Percentiles rank a stretch among this genome's conserved stretches.
These are phyloP conservation scores for Drosophila pseudotalamancana DNA, from an alignment of 2,888 invertebrate species.

Conservation along the genomic window DNA sequence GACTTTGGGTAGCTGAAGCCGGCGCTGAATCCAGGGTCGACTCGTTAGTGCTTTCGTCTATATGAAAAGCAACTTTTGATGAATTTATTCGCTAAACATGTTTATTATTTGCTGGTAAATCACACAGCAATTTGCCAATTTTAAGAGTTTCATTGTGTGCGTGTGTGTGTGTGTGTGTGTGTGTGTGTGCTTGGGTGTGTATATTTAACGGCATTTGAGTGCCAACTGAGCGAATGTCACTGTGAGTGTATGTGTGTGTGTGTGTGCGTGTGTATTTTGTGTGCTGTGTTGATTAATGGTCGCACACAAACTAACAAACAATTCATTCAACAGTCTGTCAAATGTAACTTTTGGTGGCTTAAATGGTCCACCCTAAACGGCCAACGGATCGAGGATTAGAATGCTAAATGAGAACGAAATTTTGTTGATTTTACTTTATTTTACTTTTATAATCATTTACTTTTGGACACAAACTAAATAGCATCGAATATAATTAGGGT, in stretches of 20 bases:
- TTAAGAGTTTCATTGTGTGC: slow-evolving; percentile 48
- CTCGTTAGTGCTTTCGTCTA: slow-evolving; percentile 70
- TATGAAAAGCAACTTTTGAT: slow-evolving; percentile 73
- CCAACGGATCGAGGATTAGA: not conserved
- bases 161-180: not conserved
- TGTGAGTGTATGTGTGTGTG: not conserved
- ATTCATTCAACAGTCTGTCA: slow-evolving; percentile 47
- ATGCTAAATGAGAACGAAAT: not conserved
- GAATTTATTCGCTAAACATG: slow-evolving; percentile 80
- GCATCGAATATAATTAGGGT: not conserved
- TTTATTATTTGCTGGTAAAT: slow-evolving; percentile 81
- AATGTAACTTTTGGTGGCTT: slow-evolving; percentile 31
- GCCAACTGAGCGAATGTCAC: too few relatives aligned
- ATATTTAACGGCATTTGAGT: slow-evolving; percentile 34
- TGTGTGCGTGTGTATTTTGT: slow-evolving; percentile 36
- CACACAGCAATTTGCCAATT: slow-evolving; percentile 81
- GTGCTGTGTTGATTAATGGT: slow-evolving; percentile 72
- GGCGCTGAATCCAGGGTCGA: slow-evolving; percentile 38
- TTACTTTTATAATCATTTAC: not conserved
- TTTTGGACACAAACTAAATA: not conserved
- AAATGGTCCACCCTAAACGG: slow-evolving; percentile 6
- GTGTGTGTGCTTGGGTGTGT: slow-evolving; percentile 10
- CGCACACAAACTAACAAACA: slow-evolving; percentile 58
- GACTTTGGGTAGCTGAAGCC: slow-evolving; percentile 14
- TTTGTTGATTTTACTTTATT: not conserved